These are phyloP conservation scores for Montipora sp. DNA, from an alignment of 64 coral and sea anemone genomes.

Conservation along the genomic window DNA sequence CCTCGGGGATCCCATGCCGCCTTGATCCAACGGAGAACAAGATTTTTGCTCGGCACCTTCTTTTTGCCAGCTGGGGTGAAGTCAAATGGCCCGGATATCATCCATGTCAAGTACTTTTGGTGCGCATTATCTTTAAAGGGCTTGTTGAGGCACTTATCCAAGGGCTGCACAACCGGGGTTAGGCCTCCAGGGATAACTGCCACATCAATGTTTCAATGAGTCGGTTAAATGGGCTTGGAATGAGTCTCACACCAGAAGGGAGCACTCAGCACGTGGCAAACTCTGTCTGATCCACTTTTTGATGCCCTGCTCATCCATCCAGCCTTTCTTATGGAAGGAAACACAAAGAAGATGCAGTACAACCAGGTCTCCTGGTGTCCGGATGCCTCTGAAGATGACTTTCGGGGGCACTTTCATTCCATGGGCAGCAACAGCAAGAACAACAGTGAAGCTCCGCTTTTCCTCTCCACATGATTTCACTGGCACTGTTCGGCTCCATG, in stretches of 20 bases:
- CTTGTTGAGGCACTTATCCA: too few relatives aligned
- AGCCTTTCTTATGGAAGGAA: slow-evolving; percentile 39
- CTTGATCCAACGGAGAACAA: too few relatives aligned
- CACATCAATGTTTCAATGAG: slow-evolving; percentile 31
- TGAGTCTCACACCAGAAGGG: slow-evolving; percentile 29
- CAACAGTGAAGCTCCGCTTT: slow-evolving; percentile 25
- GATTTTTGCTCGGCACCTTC: too few relatives aligned
- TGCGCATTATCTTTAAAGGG: too few relatives aligned
- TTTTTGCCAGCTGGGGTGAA: too few relatives aligned
- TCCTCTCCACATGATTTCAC: slow-evolving; percentile 19
- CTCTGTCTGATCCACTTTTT: slow-evolving; percentile 16
- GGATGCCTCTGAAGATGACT: slow-evolving; percentile 33
- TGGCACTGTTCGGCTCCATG: slow-evolving; percentile 20
- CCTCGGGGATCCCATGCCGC: too few relatives aligned
- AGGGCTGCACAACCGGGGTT: too few relatives aligned
- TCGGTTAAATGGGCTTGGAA: slow-evolving; percentile 26
- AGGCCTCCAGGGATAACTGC: slow-evolving; percentile 13
- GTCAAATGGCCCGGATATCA: too few relatives aligned
- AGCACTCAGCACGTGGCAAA: slow-evolving; percentile 12
- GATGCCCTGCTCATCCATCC: slow-evolving; percentile 24
- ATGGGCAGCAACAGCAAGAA: slow-evolving; percentile 15
- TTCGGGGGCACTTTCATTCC: slow-evolving; percentile 9
- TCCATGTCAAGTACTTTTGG: too few relatives aligned
- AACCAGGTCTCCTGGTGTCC: slow-evolving; percentile 23
- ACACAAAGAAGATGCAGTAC: slow-evolving; percentile 18